phyloP scores from a whole-genome alignment of 2,113 vertebrate species.

The Riparia riparia region DNA sequence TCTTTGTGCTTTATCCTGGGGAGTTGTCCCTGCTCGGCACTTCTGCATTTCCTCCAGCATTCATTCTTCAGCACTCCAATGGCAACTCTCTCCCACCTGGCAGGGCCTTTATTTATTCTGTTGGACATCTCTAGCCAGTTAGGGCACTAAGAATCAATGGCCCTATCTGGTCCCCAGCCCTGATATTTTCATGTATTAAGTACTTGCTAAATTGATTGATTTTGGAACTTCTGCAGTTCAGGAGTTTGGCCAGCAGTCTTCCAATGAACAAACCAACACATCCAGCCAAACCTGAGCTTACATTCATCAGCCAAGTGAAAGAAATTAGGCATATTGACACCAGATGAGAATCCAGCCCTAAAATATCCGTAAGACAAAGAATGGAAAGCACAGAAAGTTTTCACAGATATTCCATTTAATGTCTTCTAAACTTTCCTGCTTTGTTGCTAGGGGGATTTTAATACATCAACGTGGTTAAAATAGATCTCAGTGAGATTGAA shows the following conservation, averaged over 20 bases:
- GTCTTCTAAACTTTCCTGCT: conserved; percentile 45
- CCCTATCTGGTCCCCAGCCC: background rate
- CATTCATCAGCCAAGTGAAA: background rate
- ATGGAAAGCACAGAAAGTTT: background rate
- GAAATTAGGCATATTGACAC: background rate
- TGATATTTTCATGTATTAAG: background rate
- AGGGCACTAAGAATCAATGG: background rate
- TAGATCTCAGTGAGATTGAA: background rate
- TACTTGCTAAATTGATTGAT: background rate
- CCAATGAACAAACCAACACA: background rate
- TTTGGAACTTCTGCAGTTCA: background rate
- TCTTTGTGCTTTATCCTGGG: background rate
- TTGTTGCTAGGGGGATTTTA: conserved; percentile 28
- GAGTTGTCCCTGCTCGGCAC: background rate
- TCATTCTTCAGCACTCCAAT: background rate
- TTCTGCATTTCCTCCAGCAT: background rate
- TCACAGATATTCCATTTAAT: background rate
- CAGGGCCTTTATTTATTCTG: background rate
- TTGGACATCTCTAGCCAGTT: background rate
- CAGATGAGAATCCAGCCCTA: background rate
- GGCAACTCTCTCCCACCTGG: background rate
- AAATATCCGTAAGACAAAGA: background rate
- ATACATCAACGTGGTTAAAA: background rate
- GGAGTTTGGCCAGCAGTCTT: background rate
- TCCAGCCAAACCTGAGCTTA: background rate